Base-by-base conservation (phyloP, 2,888 invertebrate genomes). In the Amblyjoppa fuscipennis region DNA sequence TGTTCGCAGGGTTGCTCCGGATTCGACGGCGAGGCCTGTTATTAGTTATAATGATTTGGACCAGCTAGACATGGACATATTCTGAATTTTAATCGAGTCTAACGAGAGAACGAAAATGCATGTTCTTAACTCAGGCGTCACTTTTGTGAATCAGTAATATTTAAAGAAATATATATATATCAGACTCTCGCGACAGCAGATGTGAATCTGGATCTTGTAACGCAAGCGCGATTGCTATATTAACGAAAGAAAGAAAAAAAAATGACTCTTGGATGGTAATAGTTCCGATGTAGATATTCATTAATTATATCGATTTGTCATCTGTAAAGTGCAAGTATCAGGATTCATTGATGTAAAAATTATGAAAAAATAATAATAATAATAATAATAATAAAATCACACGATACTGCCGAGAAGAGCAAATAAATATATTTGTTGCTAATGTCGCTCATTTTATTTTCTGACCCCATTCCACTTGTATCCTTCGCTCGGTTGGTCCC, bases 31-130 rank as follows among this genome's bases (percentile, higher is more conserved):
- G 94, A 96, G 98, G 95, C 96, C 97, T 94, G 96, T 98, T 94
- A 96, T 98, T 95, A 97, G 97, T 94, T 98, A 98, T 96, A 96
- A 97, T 95, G 98, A 98, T 96, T 96, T 98, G 95, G 98, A 98
- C 96, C 97, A 97, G 94, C 97, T 97, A 95, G 97, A 97, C 94
- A 96, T 96, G 94, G 97, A 97, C 94, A 96, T 97, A 94, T 97
- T 97, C 95, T 97, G 95, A 95, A 90, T 91, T 89, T 86, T 41
- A 81, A 74, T 83, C 77, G 76, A 78, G 45, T 34, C 59, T 81
- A 51, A n/a, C 7, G 11, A 59, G 20, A 59, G 28, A 25, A 59
- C 28, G 25, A 28, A 59, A 28, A 59, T 20, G 20, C 20, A 56
- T 41, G 25, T 34, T 73, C 64, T 38, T 64, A 66, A 70, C 31